Base-by-base conservation (phyloP, 1,140 invertebrate genomes). In the Eupristina koningsbergeri region DNA sequence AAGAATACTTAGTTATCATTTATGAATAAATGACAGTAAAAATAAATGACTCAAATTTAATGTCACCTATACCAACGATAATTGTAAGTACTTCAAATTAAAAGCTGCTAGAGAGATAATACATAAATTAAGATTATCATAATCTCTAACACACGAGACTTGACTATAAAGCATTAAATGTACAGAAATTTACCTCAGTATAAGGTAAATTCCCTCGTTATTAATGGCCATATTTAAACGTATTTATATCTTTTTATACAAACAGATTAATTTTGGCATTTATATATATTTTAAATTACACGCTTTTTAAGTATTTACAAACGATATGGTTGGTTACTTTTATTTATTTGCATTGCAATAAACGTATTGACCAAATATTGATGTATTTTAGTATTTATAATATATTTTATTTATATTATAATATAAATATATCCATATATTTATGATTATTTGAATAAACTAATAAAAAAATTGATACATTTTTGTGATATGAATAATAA, bases 41-140 rank as follows among this genome's bases (percentile, higher is more conserved):
- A 17, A 50, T 1, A 26, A 58, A 26, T 3, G 9, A 58, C 7
- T 26, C 19, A 58, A 58, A 58, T 19, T 26, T 13, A 85, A 86
- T 83, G 11, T 85, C 86, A 86, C 86, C 87, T 89, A 80, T 86
- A 84, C 86, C 50, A 86, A 86, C 86, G 86, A 86, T 91, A 92
- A 89, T 92, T 92, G 91, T n/a, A n/a, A n/a, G 88, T 90, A 91
- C 88, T 89, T 90, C 90, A 90, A 92, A 91, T 92, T 92, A 92
- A 91, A 89, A 88, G 89, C 87, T 89, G 86, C 84, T 41, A 31
- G 87, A 87, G 89, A 91, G 90, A 90, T 87, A 89, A 88, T 89
- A 89, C 89, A 89, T 92, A 91, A 92, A 92, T 89, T 88, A 88
- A 92, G 91, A 92, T 92, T 92, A 92, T 92, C 88, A 92, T 92